Evolutionary conservation across 2,888 invertebrate species (phyloP).

Genomic region (Amphipyra tragopoginis): DNA sequence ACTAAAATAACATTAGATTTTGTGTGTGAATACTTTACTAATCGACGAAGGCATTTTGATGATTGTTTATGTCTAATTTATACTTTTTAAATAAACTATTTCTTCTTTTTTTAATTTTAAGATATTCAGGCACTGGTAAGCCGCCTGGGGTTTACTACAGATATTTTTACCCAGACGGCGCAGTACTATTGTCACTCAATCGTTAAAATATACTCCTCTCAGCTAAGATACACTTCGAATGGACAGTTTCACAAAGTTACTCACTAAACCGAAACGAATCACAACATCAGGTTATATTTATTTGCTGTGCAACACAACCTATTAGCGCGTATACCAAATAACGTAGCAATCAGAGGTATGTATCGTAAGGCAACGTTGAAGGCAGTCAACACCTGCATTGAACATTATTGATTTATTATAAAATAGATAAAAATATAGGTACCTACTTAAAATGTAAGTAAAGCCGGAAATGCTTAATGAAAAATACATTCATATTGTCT

Average conservation of each 20-base stretch:
- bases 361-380: constrained; percentile 80
- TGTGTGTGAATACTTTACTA: constrained; percentile 61
- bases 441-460: constrained; percentile 27
- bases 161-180: constrained; percentile 38
- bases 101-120: constrained; percentile 52
- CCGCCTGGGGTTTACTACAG: constrained; percentile 53
- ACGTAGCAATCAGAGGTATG: constrained; percentile 65
- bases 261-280: constrained; percentile 64
- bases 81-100: constrained; percentile 59
- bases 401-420: constrained; percentile 25
- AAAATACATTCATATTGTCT: constrained; percentile 32
- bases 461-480: constrained; percentile 27
- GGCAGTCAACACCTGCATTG: constrained; percentile 66
- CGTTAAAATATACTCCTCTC: constrained; percentile 45
- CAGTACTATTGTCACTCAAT: constrained; percentile 60
- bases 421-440: constrained; percentile 41
- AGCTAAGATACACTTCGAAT: constrained; percentile 52
- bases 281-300: constrained; percentile 70
- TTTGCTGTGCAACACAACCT: constrained; percentile 79
- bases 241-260: constrained; percentile 45
- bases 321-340: constrained; percentile 62
- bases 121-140: constrained; percentile 72
- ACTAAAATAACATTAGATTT: constrained; percentile 62
- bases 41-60: constrained; percentile 68
- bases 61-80: constrained; percentile 59